phyloP scores from a whole-genome alignment of 1,140 invertebrate species.

The Aricia agestis region DNA sequence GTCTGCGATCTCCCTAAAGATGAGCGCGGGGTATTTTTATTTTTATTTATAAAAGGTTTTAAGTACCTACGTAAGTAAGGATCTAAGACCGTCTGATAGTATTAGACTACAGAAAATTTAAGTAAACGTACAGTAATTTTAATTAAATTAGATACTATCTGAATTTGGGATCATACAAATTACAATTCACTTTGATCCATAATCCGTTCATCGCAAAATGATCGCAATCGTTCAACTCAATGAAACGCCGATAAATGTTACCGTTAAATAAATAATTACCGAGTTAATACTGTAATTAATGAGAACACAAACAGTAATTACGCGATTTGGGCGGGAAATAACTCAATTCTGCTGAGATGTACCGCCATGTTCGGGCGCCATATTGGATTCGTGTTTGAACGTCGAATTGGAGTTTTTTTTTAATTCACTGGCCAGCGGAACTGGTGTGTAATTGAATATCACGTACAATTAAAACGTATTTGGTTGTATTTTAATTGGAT shows the following conservation, averaged over 20 bases:
- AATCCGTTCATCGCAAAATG: neutral
- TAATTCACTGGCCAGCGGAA: neutral
- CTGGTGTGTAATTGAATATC: neutral
- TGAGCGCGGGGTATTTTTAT: too few species aligned
- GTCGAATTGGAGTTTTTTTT: constrained; percentile 3
- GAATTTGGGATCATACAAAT: too few species aligned
- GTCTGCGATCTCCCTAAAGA: too few species aligned
- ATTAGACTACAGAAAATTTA: too few species aligned
- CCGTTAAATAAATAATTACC: constrained; percentile 1
- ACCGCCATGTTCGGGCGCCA: neutral
- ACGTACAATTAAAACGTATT: neutral
- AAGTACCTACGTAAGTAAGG: too few species aligned
- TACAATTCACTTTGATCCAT: neutral
- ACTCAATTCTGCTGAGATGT: neutral
- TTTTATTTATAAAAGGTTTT: too few species aligned
- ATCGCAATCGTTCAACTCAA: neutral
- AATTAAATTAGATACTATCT: too few species aligned
- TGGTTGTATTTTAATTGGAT: neutral
- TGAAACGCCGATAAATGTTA: neutral
- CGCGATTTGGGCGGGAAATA: neutral
- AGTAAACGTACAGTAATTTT: too few species aligned
- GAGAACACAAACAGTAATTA: constrained; percentile 13
- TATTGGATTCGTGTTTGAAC: constrained; percentile 4
- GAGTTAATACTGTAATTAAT: constrained; percentile 10
- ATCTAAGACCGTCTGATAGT: too few species aligned